phyloP scores from a whole-genome alignment of 2,888 invertebrate species.

The Cinara cedri region DNA sequence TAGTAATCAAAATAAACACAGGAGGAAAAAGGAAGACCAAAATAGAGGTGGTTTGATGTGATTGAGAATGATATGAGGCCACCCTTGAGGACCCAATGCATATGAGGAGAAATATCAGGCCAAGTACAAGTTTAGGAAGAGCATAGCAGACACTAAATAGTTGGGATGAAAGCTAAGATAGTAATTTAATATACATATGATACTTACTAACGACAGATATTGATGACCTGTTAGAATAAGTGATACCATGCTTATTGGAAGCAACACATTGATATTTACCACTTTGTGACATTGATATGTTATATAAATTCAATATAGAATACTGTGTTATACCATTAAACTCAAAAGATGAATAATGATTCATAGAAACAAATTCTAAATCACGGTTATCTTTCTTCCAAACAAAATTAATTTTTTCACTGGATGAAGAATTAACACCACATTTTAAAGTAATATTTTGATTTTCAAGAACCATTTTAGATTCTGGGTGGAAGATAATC shows the following conservation, averaged over 20 bases:
- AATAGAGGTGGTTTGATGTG: too few relatives aligned
- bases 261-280: slow-evolving; percentile 94
- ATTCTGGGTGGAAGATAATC: slow-evolving; percentile 80
- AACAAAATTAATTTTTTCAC: slow-evolving; percentile 76
- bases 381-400: slow-evolving; percentile 88
- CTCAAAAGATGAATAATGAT: slow-evolving; percentile 61
- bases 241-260: slow-evolving; percentile 85
- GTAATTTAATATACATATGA: neutral
- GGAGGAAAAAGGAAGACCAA: too few relatives aligned
- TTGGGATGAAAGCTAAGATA: too few relatives aligned
- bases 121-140: too few relatives aligned
- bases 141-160: too few relatives aligned
- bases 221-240: slow-evolving; percentile 84
- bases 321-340: slow-evolving; percentile 68
- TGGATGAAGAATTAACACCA: slow-evolving; percentile 79
- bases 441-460: slow-evolving; percentile 82
- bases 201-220: slow-evolving; percentile 81
- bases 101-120: too few relatives aligned
- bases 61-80: too few relatives aligned
- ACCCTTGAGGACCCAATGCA: too few relatives aligned
- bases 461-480: slow-evolving; percentile 86
- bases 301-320: slow-evolving; percentile 75
- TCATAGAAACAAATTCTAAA: slow-evolving; percentile 62
- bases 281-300: slow-evolving; percentile 80
- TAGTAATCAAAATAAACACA: too few relatives aligned